Conservation (phyloP, 2,113 vertebrate species). For the Hepsetus odoe region DNA sequence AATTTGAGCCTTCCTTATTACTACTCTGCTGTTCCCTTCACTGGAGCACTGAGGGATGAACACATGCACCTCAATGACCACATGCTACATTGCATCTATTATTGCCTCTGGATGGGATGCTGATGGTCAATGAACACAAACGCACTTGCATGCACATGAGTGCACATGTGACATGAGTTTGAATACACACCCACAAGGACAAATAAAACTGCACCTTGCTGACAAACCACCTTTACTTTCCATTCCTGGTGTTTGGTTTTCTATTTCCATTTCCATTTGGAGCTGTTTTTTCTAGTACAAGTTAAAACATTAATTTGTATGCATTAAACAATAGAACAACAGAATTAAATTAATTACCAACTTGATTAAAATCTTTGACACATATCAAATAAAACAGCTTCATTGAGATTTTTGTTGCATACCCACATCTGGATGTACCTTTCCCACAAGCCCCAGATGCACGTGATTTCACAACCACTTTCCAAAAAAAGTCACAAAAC, state of each 20-base stretch:
- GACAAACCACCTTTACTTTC: background rate
- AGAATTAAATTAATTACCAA: too few relatives aligned
- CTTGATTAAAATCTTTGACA: too few relatives aligned
- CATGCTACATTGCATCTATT: slow-evolving; percentile 77
- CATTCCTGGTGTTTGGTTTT: background rate
- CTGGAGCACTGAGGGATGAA: slow-evolving; percentile 69
- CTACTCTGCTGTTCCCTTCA: slow-evolving; percentile 76
- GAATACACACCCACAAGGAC: slow-evolving; percentile 23
- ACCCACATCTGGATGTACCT: too few relatives aligned
- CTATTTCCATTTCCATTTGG: background rate
- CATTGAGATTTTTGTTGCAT: too few relatives aligned
- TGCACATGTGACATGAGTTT: background rate
- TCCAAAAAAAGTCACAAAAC: too few relatives aligned
- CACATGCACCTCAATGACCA: slow-evolving; percentile 72
- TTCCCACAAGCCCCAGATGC: too few relatives aligned
- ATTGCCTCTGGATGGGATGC: slow-evolving; percentile 72
- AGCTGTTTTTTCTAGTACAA: background rate
- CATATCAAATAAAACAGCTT: too few relatives aligned
- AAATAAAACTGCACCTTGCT: background rate
- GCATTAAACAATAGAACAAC: too few relatives aligned
- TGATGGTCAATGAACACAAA: slow-evolving; percentile 55
- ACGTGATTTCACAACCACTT: too few relatives aligned
- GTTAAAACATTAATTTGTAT: background rate
- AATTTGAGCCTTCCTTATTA: slow-evolving; percentile 61
- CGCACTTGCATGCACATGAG: background rate